Base-by-base conservation (phyloP, 2,797 vertebrate species). In the Amphiprion clarkii region DNA sequence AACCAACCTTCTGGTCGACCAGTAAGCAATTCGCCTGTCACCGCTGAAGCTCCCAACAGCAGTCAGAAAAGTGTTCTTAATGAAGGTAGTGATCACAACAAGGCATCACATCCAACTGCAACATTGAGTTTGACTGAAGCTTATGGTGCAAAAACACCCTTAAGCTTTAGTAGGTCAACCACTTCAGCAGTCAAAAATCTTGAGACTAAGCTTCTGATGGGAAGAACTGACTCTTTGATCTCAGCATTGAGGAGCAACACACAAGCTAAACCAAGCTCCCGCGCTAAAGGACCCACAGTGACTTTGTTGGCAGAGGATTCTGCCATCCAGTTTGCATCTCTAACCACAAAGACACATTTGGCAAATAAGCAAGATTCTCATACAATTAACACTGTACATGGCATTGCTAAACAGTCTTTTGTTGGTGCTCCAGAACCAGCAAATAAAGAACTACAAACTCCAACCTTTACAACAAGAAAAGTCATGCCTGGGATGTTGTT, bases 171-270 rank as follows among this genome's bases (percentile, higher is more conserved):
- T 6, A 60, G 56, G 44, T 55, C 33, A 44, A 58, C 57, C 58
- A 40, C 59, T 67, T 69, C 62, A 52, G 60, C 77, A 78, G 63
- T 70, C 54, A 83, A 55, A 74, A 33, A 71, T 72, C 67, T 65
- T 55, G 53, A 75, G 44, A 68, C 55, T 86, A n/a, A 25, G 27
- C 56, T 60, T 66, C 36, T 72, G 59, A 79, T 68, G 67, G 73
- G 23, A 61, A 60, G 56, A 77, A 60, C 44, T 44, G 75, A 75
- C 67, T 76, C 81, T 85, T 87, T 89, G 67, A 84, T 82, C 56
- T 87, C 81, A 53, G 52, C 49, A 57, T 60, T 68, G 53, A 83
- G 42, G 29, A 67, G 23, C 48, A 70, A 72, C 61, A 68, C 29
- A 12, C 55, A 19, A 40, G 33, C 63, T 62, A 76, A 65, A 81